Conservation (phyloP, 2,113 vertebrate species). For the Rhodinocichla rosea region DNA sequence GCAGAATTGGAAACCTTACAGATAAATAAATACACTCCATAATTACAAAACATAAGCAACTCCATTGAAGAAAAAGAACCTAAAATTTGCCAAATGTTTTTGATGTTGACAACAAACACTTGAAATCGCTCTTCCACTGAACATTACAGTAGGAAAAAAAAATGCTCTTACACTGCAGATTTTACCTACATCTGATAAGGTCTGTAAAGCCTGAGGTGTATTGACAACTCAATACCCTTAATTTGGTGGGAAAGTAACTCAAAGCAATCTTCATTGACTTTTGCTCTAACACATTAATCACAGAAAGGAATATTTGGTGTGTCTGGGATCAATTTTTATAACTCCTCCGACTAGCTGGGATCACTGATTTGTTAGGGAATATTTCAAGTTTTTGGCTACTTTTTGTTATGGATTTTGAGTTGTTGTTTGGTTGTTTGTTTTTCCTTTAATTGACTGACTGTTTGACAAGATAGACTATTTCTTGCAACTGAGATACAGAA, state of each 20-base stretch:
- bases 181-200: neutral
- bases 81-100: neutral
- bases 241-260: neutral
- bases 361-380: neutral
- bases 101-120: neutral
- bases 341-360: neutral
- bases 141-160: neutral
- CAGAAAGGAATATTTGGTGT: neutral
- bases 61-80: neutral
- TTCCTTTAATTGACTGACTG: neutral
- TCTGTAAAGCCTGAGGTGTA: neutral
- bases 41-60: neutral
- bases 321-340: neutral
- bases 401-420: neutral
- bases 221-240: neutral
- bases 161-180: neutral
- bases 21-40: neutral
- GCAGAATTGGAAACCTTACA: neutral
- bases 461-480: neutral
- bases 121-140: neutral
- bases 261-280: neutral
- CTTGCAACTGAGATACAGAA: neutral
- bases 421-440: neutral
- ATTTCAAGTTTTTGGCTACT: neutral
- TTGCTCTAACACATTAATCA: neutral